Percentiles rank a stretch among this genome's conserved stretches.
Evolutionary conservation across 1,140 invertebrate genomes (phyloP).

Genomic region (Bombus sylvicola): DNA sequence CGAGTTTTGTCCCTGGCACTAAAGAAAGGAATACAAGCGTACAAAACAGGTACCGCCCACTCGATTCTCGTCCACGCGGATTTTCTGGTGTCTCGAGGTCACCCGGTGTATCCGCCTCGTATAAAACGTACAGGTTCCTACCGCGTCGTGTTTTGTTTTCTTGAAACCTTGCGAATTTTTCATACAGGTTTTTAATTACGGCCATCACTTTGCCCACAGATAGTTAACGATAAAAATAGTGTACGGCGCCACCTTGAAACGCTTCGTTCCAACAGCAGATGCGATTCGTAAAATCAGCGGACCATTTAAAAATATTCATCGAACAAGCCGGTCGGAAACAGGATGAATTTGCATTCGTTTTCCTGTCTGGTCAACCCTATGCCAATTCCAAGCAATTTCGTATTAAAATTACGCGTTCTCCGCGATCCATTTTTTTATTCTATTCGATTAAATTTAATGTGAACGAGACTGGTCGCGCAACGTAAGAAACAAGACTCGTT

Average conservation of each 20-base stretch:
- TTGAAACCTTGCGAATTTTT: conserved; percentile 31
- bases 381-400: neutral
- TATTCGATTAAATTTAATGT: neutral
- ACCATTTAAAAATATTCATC: neutral
- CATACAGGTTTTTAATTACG: neutral
- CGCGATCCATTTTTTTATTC: neutral
- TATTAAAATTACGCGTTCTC: neutral
- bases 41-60: conserved; percentile 71
- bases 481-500: conserved; percentile 23
- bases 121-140: conserved; percentile 46
- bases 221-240: too few species aligned
- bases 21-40: conserved; percentile 55
- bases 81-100: conserved; percentile 73
- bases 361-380: neutral
- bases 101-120: conserved; percentile 66
- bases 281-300: neutral
- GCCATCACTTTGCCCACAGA: too few species aligned
- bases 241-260: neutral
- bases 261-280: neutral
- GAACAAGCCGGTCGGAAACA: conserved; percentile 49
- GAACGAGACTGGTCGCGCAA: conserved; percentile 32
- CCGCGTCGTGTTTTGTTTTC: conserved; percentile 18
- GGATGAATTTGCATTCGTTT: conserved; percentile 29
- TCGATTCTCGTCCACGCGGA: conserved; percentile 66
- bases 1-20: conserved; percentile 14